Base-by-base conservation (phyloP, 2,888 invertebrate genomes). In the Lepidonotus clava region DNA sequence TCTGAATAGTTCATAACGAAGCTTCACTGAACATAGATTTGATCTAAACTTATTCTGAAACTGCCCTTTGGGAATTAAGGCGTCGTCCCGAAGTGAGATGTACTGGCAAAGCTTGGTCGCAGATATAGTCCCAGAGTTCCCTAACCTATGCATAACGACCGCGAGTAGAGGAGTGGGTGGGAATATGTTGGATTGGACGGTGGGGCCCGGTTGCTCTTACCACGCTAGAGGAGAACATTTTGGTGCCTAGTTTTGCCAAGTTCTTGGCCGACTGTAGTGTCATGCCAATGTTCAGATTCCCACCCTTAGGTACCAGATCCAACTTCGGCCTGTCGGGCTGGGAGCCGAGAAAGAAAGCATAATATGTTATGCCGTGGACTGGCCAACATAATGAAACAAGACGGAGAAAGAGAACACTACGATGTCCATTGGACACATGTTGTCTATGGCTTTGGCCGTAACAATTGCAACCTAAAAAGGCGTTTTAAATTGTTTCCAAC, bases 271-370 rank as follows among this genome's bases (percentile, higher is more conserved):
- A 87, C 85, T 88, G 88, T 8, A 89, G 80, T 5, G 88, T 88
- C 71, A 86, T 85, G 14, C 88, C 88, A 21, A 89, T 88, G 85
- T 84, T 88, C 40, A 87, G 38, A 34, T 77, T 77, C 28, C 86
- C 87, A 28, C 76, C 56, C 83, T 87, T 83, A 66, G 67, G 71
- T 32, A 38, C 84, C 14, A 89, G 85, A 38, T 89, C 89, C 36
- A 89, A 76, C 40, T 89, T 90, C 53, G 88, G 87, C 56, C 90
- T 66, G 76, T 90, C 90, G 21, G 89, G 87, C 90, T 90, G 51
- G 28, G 36, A 40, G 8, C 40, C 14, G 24, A 83, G 46, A 8
- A 41, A 34, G 32, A 84, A 53, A 84, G 36, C 36, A 84, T 61
- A 51, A n/a, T 61, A 32, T 18, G 61, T 71, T 71, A 71, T 38